Conservation (phyloP, 2,113 vertebrate species). For the Coreoperca whiteheadi region DNA sequence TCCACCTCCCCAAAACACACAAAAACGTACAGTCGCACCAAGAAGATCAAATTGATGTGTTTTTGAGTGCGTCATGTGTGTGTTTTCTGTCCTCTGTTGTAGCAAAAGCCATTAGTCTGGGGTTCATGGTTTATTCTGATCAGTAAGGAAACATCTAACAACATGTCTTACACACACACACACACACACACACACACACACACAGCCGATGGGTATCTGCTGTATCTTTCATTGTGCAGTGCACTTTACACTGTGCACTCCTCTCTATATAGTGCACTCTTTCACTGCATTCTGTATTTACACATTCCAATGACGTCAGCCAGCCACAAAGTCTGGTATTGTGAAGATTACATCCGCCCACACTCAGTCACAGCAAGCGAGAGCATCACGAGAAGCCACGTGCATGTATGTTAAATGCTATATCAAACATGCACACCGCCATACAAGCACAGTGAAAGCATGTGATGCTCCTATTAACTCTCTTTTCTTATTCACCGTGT, state of each 20-base stretch:
- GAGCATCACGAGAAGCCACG: slow-evolving; percentile 8
- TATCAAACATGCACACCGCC: slow-evolving; percentile 6
- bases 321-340: slow-evolving; percentile 67
- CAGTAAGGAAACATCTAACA: slow-evolving; percentile 27
- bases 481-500: not conserved
- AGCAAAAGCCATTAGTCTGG: slow-evolving; percentile 28
- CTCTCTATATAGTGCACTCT: slow-evolving; percentile 34
- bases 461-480: not conserved
- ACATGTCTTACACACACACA: slow-evolving; percentile 13
- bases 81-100: not conserved
- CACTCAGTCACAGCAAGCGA: not conserved
- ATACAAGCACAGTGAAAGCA: not conserved
- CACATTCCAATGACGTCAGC: slow-evolving; percentile 67
- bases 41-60: slow-evolving; percentile 1
- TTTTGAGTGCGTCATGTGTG: slow-evolving; percentile 2
- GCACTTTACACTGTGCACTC: slow-evolving; percentile 28
- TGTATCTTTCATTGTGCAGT: slow-evolving; percentile 39
- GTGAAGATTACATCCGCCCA: slow-evolving; percentile 62
- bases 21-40: not conserved
- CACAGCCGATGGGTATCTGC: slow-evolving; percentile 29
- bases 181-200: slow-evolving; percentile 6
- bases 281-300: slow-evolving; percentile 55
- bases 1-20: slow-evolving; percentile 19
- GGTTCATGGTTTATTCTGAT: slow-evolving; percentile 15
- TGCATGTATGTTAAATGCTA: slow-evolving; percentile 21